These are phyloP conservation scores for Axis porcinus DNA, from an alignment of 2,113 vertebrate genomes.

Conservation along the genomic window DNA sequence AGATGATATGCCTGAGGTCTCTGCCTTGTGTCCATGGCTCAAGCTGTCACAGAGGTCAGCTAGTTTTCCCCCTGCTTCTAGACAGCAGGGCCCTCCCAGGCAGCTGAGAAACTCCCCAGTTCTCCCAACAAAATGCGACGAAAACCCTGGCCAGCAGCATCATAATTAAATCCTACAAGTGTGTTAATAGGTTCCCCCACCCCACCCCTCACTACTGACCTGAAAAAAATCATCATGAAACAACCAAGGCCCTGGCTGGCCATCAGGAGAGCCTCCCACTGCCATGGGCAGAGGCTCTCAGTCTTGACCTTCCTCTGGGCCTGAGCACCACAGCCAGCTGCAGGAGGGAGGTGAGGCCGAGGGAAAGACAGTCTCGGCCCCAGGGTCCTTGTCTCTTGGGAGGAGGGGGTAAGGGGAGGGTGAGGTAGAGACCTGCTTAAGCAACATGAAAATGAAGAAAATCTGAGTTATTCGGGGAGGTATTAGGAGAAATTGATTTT, in stretches of 20 bases:
- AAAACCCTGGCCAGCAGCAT: background rate
- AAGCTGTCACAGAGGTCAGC: background rate
- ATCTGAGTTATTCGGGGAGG: background rate
- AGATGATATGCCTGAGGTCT: too few species aligned
- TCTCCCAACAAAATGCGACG: background rate
- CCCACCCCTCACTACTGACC: background rate
- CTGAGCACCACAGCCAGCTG: background rate
- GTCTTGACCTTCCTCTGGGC: background rate
- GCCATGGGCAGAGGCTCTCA: background rate
- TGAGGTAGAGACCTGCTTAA: background rate
- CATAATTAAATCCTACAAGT: background rate
- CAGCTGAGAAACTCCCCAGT: background rate
- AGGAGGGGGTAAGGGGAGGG: too few species aligned
- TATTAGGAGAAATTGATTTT: background rate
- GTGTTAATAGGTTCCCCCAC: background rate
- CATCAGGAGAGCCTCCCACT: background rate
- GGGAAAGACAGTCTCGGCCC: background rate
- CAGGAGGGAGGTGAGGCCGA: background rate
- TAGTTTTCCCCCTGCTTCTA: background rate
- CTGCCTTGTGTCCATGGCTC: background rate
- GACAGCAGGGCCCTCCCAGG: background rate
- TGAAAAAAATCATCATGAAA: background rate
- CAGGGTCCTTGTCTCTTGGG: background rate
- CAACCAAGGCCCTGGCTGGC: background rate
- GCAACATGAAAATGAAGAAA: too few species aligned